Conservation (phyloP, 2,888 invertebrate species). For the Caenorhabditis panamensis region DNA sequence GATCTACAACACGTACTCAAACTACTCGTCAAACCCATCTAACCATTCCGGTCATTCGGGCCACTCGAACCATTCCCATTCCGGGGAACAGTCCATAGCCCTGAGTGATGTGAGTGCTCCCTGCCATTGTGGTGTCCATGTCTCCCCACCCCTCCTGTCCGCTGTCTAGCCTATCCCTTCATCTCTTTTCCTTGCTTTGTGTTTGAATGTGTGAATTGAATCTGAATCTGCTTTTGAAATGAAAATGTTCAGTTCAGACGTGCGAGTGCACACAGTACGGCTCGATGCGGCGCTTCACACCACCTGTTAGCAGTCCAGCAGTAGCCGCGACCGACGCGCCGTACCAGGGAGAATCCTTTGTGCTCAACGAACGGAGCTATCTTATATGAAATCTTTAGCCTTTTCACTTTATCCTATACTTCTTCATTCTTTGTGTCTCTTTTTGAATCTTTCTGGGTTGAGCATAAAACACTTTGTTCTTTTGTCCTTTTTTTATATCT, state of each 20-base stretch:
- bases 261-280: conserved; percentile 73
- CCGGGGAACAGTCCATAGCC: conserved; percentile 59
- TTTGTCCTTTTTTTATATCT: not conserved
- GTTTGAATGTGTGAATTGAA: conserved; percentile 18
- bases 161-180: conserved; percentile 32
- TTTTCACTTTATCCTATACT: conserved; percentile 10
- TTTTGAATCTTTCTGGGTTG: conserved; percentile 27
- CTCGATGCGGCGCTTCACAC: conserved; percentile 64
- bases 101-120: conserved; percentile 62
- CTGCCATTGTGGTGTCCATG: conserved; percentile 59
- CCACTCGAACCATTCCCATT: conserved; percentile 56
- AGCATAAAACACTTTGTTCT: conserved; percentile 45
- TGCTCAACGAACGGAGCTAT: conserved; percentile 79
- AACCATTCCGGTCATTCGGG: conserved; percentile 55
- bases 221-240: no score
- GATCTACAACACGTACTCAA: conserved; percentile 56
- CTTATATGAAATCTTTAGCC: conserved; percentile 70
- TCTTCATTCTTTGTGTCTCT: not conserved
- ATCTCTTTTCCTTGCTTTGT: not conserved
- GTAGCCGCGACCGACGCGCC: conserved; percentile 59
- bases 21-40: conserved; percentile 56
- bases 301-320: conserved; percentile 52
- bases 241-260: conserved; percentile 61
- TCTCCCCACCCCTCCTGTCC: conserved; percentile 45
- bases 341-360: conserved; percentile 80